A percentile compares a stretch with the other conserved stretches of the same genome.
These are phyloP conservation scores for Bellardia pandia DNA, from an alignment of 2,888 invertebrate genomes.

Conservation along the genomic window DNA sequence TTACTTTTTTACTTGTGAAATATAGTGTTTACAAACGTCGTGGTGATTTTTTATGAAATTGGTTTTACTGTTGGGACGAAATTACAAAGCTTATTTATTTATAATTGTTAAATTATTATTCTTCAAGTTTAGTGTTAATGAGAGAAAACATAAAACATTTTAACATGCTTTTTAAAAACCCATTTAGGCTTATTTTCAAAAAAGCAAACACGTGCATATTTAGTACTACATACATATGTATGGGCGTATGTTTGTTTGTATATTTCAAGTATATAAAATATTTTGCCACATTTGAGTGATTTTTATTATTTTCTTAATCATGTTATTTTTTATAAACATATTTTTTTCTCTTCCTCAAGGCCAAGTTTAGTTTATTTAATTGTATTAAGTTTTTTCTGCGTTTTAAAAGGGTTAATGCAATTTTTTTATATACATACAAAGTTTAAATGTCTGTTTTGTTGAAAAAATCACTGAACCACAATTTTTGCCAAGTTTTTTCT, in stretches of 20 bases:
- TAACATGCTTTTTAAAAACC: background rate
- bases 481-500: constrained; percentile 47
- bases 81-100: background rate
- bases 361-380: constrained; percentile 65
- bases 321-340: constrained; percentile 10
- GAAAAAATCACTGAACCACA: constrained; percentile 64
- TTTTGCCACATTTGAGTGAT: constrained; percentile 70
- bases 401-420: constrained; percentile 58
- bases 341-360: constrained; percentile 56
- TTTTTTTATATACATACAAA: constrained; percentile 32
- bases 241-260: background rate
- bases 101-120: background rate
- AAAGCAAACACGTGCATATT: background rate
- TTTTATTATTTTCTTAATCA: constrained; percentile 42
- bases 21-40: too few species aligned
- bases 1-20: too few species aligned
- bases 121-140: constrained; percentile 3
- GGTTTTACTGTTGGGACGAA: background rate
- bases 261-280: constrained; percentile 20
- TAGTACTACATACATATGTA: background rate
- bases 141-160: background rate
- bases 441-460: constrained; percentile 12
- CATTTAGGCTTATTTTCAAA: background rate
- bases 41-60: too few species aligned
- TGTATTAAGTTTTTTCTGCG: constrained; percentile 22